Evolutionary conservation across 1,140 invertebrate genomes (phyloP), one percentile per base, ranked within the genome.

Genomic region (Platyscapa corneri): DNA sequence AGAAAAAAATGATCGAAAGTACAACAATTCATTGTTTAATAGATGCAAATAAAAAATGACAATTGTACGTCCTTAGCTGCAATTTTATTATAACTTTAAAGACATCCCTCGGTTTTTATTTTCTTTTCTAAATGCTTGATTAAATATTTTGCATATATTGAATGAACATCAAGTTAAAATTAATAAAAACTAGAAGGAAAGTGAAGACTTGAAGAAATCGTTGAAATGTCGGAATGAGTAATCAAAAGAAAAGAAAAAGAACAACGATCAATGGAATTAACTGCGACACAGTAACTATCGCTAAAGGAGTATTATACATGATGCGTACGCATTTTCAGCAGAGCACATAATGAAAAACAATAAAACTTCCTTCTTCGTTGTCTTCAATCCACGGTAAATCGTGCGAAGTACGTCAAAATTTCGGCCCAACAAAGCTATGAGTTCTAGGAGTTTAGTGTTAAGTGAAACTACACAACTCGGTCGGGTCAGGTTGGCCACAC

Each of bases 331-430:
- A 27, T 30, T 78, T 60, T 56, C 42, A 23, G n/a, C 20, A 75
- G 42, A 7, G 37, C 56, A 64, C 49, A 65, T 34, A 46, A 74
- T 83, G 32, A 79, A 65, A 84, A 79, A 81, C 75, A 85, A 80
- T 85, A 82, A 81, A 76, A 37, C 56, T 75, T 42, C 23, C 65
- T 34, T 60, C 37, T 5, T n/a, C 49, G 49, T 12, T 49, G 76
- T 75, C 75, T 84, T 75, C 83, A 84, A 80, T 79, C 77, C 64
- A 85, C 77, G 77, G 42, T 7, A 12, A 12, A 85, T 85, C 83
- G 65, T 67, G 49, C 72, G 56, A 72, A 81, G 70, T 80, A 60
- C 16, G 6, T 46, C 30, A 20, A 67, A 78, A 53, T 20, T 64
- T n/a, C 46, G 75, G 74, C n/a, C n/a, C n/a, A n/a, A 23, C 27